Evolutionary conservation across 2,888 invertebrate species (phyloP).

Genomic region (Pteria penguin): DNA sequence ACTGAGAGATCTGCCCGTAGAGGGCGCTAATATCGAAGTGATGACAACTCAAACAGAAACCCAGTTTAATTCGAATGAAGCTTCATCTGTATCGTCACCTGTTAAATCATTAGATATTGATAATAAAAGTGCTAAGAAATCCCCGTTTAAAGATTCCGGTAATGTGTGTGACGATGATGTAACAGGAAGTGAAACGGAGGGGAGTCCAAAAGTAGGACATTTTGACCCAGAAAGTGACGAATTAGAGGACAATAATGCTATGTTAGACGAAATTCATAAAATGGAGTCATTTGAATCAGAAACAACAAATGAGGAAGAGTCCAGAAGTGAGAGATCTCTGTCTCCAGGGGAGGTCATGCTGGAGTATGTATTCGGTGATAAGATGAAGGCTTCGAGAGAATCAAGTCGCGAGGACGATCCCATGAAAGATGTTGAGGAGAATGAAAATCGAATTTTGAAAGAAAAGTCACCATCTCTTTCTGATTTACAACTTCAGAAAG

Average conservation of each 20-base stretch:
- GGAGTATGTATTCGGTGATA: conserved; percentile 29
- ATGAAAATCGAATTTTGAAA: conserved; percentile 1
- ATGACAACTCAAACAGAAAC: conserved; percentile 30
- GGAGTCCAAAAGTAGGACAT: background rate
- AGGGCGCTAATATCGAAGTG: conserved; percentile 16
- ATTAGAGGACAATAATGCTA: background rate
- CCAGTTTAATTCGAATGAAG: conserved; percentile 13
- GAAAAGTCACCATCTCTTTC: conserved; percentile 57
- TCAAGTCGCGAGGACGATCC: conserved; percentile 1
- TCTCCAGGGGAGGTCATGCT: conserved; percentile 49
- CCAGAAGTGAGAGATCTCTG: conserved; percentile 26
- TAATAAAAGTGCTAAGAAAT: conserved; percentile 42
- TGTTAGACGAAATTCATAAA: too few species aligned
- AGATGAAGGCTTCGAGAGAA: conserved; percentile 17
- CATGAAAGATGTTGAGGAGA: background rate
- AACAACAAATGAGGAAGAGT: background rate
- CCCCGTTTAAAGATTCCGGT: conserved; percentile 63
- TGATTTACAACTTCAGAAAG: conserved; percentile 29
- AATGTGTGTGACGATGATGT: conserved; percentile 61
- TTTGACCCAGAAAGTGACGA: background rate
- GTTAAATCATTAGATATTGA: conserved; percentile 46
- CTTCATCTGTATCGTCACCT: conserved; percentile 33
- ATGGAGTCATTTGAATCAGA: background rate
- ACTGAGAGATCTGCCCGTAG: background rate
- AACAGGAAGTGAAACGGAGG: background rate